Conservation (phyloP, 2,113 vertebrate genomes). For the Saimiri boliviensis region DNA sequence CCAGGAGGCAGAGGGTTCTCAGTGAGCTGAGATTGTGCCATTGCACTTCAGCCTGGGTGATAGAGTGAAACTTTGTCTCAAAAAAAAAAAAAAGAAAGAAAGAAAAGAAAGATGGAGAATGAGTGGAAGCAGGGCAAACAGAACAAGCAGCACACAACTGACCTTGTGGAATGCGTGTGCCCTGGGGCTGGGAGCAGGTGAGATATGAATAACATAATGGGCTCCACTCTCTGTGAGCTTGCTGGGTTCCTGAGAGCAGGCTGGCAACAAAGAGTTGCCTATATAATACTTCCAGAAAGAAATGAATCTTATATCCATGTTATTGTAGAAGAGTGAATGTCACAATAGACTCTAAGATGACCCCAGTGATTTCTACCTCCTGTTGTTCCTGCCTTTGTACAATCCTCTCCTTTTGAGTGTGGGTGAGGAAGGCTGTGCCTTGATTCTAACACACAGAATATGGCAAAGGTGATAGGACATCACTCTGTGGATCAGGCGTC, state of each 20-base stretch:
- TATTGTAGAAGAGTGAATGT: not conserved
- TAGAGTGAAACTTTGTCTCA: no score
- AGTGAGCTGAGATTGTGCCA: no score
- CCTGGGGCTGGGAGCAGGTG: fast-evolving
- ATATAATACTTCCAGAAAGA: not conserved
- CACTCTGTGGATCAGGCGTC: not conserved
- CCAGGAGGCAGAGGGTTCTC: no score
- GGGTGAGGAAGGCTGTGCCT: not conserved
- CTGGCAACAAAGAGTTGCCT: not conserved
- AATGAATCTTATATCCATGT: not conserved
- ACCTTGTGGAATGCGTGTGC: fast-evolving
- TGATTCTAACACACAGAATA: not conserved
- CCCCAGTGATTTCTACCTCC: not conserved
- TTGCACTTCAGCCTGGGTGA: no score
- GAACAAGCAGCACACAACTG: fast-evolving
- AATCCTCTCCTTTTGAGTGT: not conserved
- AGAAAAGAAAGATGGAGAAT: no score
- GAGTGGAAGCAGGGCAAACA: not conserved
- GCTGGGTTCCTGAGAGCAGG: not conserved
- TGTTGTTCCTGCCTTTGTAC: not conserved
- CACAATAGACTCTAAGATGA: not conserved
- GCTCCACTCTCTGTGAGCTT: not conserved
- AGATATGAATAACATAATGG: not conserved
- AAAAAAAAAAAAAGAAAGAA: no score
- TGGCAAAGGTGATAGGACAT: not conserved